Base-by-base conservation (phyloP, 2,888 invertebrate genomes). In the Mimumesa dahlbomi region DNA sequence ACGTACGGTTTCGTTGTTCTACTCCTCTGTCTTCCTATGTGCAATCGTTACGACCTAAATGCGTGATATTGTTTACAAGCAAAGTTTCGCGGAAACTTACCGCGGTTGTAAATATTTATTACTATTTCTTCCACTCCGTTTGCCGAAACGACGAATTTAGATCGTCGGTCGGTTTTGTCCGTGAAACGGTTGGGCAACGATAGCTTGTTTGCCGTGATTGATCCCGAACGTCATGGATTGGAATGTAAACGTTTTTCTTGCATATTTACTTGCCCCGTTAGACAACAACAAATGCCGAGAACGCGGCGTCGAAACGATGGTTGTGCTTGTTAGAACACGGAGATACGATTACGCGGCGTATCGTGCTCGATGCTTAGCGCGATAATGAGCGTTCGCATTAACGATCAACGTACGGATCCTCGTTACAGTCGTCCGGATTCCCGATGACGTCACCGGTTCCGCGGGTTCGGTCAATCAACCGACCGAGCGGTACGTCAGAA, bases 401-500 rank as follows among this genome's bases (percentile, higher is more conserved):
- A 85, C 81, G 82, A 84, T 69, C 76, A 75, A 77, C 73, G 74
- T 75, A 78, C 61, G 79, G n/a, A 81, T 73, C 73, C 58, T 65
- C 31, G 48, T 62, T 70, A 71, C 48, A 56, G 46, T 53, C 43
- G 31, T 43, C 65, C 61, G n/a, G n/a, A n/a, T n/a, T n/a, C n/a
- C n/a, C n/a, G 65, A 75, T 79, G 77, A 78, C 82, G 77, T 83
- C 82, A 78, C 73, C 58, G 75, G 75, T 67, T 77, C 58, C 73
- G 74, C 69, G 68, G 72, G 65, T 72, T 75, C 75, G 82, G 82
- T 83, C 82, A 85, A 85, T 87, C 85, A 84, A 80, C 73, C 70
- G 71, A 58, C 75, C 73, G 75, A 81, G 75, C 79, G 77, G 79
- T 72, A 88, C 82, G 83, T 86, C 86, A 85, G 86, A 86, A 83